Base-by-base conservation (phyloP, 2,797 vertebrate species). In the Clamator glandarius region DNA sequence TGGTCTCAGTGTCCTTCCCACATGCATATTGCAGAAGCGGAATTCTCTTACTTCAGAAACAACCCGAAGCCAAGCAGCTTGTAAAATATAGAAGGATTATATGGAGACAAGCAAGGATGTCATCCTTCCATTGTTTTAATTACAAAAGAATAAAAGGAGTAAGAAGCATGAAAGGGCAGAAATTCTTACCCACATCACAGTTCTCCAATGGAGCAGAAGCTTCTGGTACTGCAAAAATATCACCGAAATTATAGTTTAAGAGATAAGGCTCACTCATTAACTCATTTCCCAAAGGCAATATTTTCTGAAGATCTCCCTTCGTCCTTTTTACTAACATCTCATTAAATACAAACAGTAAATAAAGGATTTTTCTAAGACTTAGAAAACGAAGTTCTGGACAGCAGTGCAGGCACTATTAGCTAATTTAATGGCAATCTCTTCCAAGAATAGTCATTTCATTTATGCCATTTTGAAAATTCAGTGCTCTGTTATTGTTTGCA, bases 11-110 rank as follows among this genome's bases (percentile, higher is more conserved):
- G 64, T 4, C 25, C 64, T 54, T 33, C 68, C 81, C 63, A 79
- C 12, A 0, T 1, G 8, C 28, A 9, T 8, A 9, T 0, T 13
- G 57, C 41, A 23, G 5, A 9, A 75, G 55, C 29, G 81, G 33
- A 86, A 84, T 13, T 15, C 28, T 12, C 64, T 2, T 1, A 7
- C 25, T 5, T 58, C 82, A 36, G 51, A n/a, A 58, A 59, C 91
- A 78, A 66, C 26, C 33, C 66, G 18, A 58, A 55, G 17, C 35
- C 84, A 64, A 76, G 59, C n/a, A 58, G 15, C 0, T 15, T 3
- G 21, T 11, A n/a, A 14, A 28, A 9, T 0, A 81, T 3, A 54
- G 28, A 61, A 54, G 61, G 33, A 39, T 1, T n/a, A 9, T 0
- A 26, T 15, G 11, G 25, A 23, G 42, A 64, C 74, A 48, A 64